Base-by-base conservation (phyloP, 1,140 invertebrate genomes). In the Belonocnema kinseyi region DNA sequence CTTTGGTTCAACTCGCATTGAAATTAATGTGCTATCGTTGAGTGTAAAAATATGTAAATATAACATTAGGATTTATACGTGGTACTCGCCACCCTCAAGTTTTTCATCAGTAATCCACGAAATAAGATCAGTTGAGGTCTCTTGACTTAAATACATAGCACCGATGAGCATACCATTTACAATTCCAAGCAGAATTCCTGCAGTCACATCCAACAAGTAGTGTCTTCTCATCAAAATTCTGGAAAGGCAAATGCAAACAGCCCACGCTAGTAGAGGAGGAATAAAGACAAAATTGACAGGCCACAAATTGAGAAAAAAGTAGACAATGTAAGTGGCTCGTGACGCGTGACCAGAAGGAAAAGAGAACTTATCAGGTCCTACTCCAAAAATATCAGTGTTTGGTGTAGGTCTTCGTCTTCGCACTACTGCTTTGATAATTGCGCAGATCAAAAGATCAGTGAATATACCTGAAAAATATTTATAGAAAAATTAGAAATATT, bases 281-380 rank as follows among this genome's bases (percentile, higher is more conserved):
- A 92, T 89, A 50, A 93, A 94, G 56, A 96, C 82, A 12, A 94
- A 85, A 19, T 93, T 88, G 1, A 95, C 73, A 0, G 95, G 93
- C 89, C 93, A 93, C 12, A 96, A 82, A 79, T 92, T 90, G 0
- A 93, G 92, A 76, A 96, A 95, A 83, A 97, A 96, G 66, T 94
- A 94, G 1, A 94, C 91, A 16, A 99, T 90, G 86, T 97, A 94
- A 13, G 95, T 93, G 12, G 97, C 94, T 83, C 98, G 91, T n/a
- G 97, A 97, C 2, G 97, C 94, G 91, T 99, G 98, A 0, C 98
- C 98, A 0, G 98, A 99, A 40, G 98, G 98, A 90, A 99, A 99
- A 51, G 97, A 98, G 88, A 95, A 99, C 84, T 98, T 96, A 90
- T 99, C 98, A 0, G 97, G 92, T 0, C 94, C 93, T 73, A 93